Conservation (phyloP, 2,797 vertebrate genomes). For the Danio choprae region DNA sequence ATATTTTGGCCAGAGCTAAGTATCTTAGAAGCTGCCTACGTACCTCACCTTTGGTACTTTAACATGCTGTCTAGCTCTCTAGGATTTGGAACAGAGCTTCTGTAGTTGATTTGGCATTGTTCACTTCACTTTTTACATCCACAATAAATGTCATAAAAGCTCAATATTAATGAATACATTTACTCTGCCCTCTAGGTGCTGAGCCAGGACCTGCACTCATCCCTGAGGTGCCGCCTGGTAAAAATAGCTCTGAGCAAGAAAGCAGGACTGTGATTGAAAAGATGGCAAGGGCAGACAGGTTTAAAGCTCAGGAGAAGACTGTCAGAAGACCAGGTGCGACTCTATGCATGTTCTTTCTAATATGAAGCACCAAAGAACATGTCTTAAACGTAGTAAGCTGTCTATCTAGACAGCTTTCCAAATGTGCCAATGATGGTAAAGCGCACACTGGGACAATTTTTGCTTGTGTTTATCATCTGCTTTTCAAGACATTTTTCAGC, state of each 20-base stretch:
- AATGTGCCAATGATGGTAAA: not conserved
- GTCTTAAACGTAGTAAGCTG: not conserved
- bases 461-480: too few relatives aligned
- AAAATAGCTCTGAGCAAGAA: conserved; percentile 77
- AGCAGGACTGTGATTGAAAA: conserved; percentile 70
- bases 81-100: not conserved
- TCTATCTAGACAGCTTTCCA: not conserved
- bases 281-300: conserved; percentile 64
- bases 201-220: conserved; percentile 84
- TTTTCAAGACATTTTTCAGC: too few relatives aligned
- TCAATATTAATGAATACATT: not conserved
- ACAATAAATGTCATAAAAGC: conserved; percentile 27
- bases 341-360: not conserved
- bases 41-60: not conserved
- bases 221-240: conserved; percentile 74
- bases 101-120: not conserved
- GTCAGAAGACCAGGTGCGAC: conserved; percentile 84
- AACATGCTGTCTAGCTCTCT: not conserved
- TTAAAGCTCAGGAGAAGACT: conserved; percentile 71
- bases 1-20: not conserved
- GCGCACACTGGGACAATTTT: too few relatives aligned
- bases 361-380: not conserved
- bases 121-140: not conserved
- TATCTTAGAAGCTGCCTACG: not conserved
- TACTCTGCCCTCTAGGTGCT: conserved; percentile 75